These are phyloP conservation scores for Drosophila aff. DNA, from an alignment of 1,140 invertebrate species.

Conservation along the genomic window DNA sequence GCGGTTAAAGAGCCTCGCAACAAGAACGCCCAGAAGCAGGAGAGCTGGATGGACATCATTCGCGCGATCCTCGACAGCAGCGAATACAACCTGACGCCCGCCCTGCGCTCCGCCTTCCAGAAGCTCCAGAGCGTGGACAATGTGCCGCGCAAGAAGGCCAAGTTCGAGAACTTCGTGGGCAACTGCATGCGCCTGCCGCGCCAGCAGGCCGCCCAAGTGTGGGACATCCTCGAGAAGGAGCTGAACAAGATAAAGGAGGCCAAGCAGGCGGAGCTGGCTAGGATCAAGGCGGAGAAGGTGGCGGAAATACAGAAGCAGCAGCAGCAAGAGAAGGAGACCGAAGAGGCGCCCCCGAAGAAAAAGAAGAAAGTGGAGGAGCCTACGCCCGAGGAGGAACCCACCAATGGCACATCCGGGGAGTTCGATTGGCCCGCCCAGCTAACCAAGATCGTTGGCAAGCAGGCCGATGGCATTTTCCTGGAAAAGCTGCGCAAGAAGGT, in stretches of 20 bases:
- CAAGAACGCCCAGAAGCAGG: constrained; percentile 96
- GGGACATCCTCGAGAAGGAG: constrained; percentile 89
- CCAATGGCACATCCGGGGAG: constrained; percentile 35
- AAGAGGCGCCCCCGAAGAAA: constrained; percentile 61
- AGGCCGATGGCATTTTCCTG: constrained; percentile 66
- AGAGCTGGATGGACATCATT: constrained; percentile 94
- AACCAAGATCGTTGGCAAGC: constrained; percentile 58
- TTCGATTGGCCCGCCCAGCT: constrained; percentile 64
- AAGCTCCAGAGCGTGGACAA: constrained; percentile 92
- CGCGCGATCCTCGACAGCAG: constrained; percentile 88
- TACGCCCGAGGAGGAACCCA: constrained; percentile 45
- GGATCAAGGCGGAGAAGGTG: constrained; percentile 50
- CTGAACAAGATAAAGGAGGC: constrained; percentile 86
- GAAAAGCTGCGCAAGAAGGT: constrained; percentile 86
- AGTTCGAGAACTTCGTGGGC: constrained; percentile 93
- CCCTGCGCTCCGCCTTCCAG: constrained; percentile 88
- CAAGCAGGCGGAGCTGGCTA: constrained; percentile 66
- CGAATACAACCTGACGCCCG: constrained; percentile 87
- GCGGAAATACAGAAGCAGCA: constrained; percentile 19
- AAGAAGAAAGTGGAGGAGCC: constrained; percentile 74
- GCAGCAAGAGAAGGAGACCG: constrained; percentile 23
- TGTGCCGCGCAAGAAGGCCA: constrained; percentile 95
- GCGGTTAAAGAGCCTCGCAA: constrained; percentile 90
- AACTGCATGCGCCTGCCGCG: constrained; percentile 87
- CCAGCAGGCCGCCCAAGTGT: constrained; percentile 88